Evolutionary conservation across 2,113 vertebrate genomes (phyloP).

Genomic region (Cinclus mexicanus): DNA sequence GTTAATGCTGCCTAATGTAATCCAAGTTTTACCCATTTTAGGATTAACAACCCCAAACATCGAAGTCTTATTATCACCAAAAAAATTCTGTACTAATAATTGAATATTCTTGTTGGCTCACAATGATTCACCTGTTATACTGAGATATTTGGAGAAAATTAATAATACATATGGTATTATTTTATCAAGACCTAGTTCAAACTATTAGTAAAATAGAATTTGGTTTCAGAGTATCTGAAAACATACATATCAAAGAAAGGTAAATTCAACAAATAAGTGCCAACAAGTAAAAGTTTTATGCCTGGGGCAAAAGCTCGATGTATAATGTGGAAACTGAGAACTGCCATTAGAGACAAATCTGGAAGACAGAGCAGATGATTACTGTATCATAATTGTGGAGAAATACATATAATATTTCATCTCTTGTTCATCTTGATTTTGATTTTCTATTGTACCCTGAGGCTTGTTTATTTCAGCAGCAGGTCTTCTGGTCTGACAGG

Average conservation of each 20-base stretch:
- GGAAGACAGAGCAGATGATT: not conserved
- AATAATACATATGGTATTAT: not conserved
- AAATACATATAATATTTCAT: not conserved
- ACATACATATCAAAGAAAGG: not conserved
- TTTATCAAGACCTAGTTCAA: not conserved
- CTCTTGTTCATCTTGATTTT: not conserved
- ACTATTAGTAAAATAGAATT: not conserved
- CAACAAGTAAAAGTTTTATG: not conserved
- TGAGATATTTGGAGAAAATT: not conserved
- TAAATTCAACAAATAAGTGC: not conserved
- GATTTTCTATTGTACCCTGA: not conserved
- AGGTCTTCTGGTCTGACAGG: not conserved
- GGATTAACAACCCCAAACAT: not conserved
- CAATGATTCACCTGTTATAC: not conserved
- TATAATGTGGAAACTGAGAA: not conserved
- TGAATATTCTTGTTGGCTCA: not conserved
- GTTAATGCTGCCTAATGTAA: not conserved
- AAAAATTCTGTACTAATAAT: not conserved
- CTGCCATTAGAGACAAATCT: not conserved
- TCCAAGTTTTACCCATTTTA: not conserved
- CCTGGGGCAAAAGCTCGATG: not conserved
- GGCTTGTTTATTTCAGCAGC: not conserved
- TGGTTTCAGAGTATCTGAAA: not conserved
- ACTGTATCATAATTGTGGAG: not conserved
- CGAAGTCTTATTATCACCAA: fast-evolving